Evolutionary conservation across 2,113 vertebrate species (phyloP), one percentile per base, ranked within the genome.

Genomic region (Morone chrysops): DNA sequence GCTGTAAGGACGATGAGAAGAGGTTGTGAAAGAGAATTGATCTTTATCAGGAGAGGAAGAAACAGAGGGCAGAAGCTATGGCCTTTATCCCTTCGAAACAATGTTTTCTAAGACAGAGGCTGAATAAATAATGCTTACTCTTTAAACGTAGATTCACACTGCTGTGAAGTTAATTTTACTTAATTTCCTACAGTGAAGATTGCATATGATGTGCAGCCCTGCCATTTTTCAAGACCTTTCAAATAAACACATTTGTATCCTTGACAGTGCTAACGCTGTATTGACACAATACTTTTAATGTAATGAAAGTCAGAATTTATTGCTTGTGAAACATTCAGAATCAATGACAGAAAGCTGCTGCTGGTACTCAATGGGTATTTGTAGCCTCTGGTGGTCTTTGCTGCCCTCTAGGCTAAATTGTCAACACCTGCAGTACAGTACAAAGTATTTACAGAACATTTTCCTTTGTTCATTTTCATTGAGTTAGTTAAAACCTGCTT

Each of bases 361-460:
- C 6, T 66, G 61, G 18, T 69, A 1, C 63, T 50, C 4, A 12
- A 4, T 36, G 40, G 17, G 10, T 4, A 45, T 45, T 45, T 45
- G 43, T 45, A 4, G 11, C 0, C 3, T 47, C 45, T 47, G 3
- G 45, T 47, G 11, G 50, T 61, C 25, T 86, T 14, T 92, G 88
- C 80, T 81, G 86, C 82, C 86, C 90, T 72, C 88, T 83, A 61
- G 77, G 8, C 47, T 43, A 18, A n/a, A 36, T 9, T 4, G 31
- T 43, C 17, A 73, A 41, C 11, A 65, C 70, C 70, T 20, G 47
- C 14, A 18, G 48, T 43, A 10, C 13, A 59, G 18, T n/a, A 5
- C 1, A 31, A 31, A 31, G 31, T 56, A 12, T 47, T 56, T 38
- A 47, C 48, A 20, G 56, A 2, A 13, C 6, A 60, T 14, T 45